These are phyloP conservation scores for Ochropacha duplaris DNA, from an alignment of 2,888 invertebrate species.

Conservation along the genomic window DNA sequence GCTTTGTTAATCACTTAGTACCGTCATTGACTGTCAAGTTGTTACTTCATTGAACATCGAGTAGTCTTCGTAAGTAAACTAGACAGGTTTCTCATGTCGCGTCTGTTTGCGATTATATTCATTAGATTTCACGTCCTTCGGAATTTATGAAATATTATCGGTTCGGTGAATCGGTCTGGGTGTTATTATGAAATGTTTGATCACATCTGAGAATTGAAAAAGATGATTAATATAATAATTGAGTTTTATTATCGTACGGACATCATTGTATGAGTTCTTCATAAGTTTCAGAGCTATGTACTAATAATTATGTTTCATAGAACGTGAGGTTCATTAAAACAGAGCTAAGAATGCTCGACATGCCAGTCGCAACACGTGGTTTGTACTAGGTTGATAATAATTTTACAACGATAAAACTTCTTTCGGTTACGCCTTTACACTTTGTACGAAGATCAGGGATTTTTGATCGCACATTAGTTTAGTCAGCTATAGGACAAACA, in stretches of 20 bases:
- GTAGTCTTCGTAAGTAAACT: background rate
- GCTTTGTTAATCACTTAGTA: constrained; percentile 62
- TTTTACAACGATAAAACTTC: too few relatives aligned
- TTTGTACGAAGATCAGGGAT: too few relatives aligned
- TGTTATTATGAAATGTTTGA: too few relatives aligned
- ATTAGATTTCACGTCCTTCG: background rate
- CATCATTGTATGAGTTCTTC: background rate
- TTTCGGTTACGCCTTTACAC: too few relatives aligned
- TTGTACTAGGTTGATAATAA: too few relatives aligned
- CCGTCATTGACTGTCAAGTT: background rate
- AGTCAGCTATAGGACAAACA: too few relatives aligned
- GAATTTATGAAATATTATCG: background rate
- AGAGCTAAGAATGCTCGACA: background rate
- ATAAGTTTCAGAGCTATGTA: too few relatives aligned
- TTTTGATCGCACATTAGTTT: too few relatives aligned
- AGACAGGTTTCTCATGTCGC: background rate
- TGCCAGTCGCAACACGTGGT: background rate
- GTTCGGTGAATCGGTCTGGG: too few relatives aligned
- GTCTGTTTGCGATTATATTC: background rate
- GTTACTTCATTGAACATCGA: background rate
- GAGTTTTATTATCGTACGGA: background rate
- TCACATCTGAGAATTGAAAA: too few relatives aligned
- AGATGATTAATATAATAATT: too few relatives aligned
- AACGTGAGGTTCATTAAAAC: background rate
- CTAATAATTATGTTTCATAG: background rate